Evolutionary conservation across 1,140 invertebrate genomes (phyloP).

Genomic region (Conus betulinus): DNA sequence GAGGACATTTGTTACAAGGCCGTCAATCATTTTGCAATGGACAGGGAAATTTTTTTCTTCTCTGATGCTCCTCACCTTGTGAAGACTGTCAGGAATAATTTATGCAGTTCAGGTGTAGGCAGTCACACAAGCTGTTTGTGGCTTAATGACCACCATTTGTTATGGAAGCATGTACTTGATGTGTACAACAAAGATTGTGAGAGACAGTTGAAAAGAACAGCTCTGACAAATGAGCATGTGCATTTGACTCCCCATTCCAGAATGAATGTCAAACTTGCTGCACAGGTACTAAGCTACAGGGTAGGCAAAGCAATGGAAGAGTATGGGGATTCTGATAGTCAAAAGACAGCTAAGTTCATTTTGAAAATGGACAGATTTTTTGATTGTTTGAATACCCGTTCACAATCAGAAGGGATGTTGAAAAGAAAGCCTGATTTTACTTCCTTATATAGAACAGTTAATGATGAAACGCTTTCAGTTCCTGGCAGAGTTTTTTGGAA

Average conservation of each 20-base stretch:
- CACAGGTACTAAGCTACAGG: neutral
- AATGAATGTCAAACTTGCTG: conserved; percentile 20
- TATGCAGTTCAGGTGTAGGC: neutral
- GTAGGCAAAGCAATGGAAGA: neutral
- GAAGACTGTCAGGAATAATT: conserved; percentile 31
- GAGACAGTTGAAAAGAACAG: neutral
- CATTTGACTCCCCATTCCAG: neutral
- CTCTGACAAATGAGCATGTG: conserved; percentile 10
- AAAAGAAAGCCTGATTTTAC: no score
- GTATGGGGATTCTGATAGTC: neutral
- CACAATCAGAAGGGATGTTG: no score
- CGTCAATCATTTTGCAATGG: neutral
- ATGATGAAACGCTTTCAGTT: no score
- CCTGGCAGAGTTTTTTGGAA: no score
- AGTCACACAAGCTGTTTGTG: neutral
- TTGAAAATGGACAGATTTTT: conserved; percentile 27
- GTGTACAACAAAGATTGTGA: neutral
- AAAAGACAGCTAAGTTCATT: conserved; percentile 4
- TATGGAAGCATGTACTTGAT: conserved; percentile 19
- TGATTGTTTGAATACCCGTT: conserved; percentile 21
- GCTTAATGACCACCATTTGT: conserved; percentile 1
- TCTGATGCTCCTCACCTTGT: conserved; percentile 31
- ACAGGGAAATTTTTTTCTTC: conserved; percentile 26
- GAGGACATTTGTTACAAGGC: conserved; percentile 6
- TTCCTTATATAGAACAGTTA: no score